Percentiles rank a stretch among this genome's conserved stretches.
Conservation (phyloP, 2,113 vertebrate species). For the Eurystomus gularis region DNA sequence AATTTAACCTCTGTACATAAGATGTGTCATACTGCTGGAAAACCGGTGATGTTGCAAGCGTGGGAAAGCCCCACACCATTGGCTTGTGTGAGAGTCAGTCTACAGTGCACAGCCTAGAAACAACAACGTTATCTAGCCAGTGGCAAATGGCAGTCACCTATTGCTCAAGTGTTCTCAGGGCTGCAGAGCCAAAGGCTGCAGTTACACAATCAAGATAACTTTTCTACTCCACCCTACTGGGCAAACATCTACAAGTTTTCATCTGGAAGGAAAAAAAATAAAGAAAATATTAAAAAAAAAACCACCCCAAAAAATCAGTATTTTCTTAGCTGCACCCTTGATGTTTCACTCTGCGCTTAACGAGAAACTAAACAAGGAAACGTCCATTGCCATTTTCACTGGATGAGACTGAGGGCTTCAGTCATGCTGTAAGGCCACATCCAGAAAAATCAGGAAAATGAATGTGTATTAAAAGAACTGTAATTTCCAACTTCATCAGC, state of each 20-base stretch:
- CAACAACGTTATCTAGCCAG: conserved; percentile 43
- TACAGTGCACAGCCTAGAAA: conserved; percentile 24
- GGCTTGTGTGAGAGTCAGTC: conserved; percentile 28
- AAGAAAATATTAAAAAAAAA: neutral
- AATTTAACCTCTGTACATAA: conserved; percentile 55
- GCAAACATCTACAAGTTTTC: conserved; percentile 23
- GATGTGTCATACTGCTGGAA: neutral
- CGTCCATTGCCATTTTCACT: neutral
- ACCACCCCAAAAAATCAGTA: too few relatives aligned
- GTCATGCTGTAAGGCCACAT: neutral
- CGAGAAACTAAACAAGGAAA: conserved; percentile 14
- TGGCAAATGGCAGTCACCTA: conserved; percentile 12
- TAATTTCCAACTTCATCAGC: neutral
- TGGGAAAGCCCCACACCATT: conserved; percentile 34
- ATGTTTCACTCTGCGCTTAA: neutral
- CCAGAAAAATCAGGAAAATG: neutral
- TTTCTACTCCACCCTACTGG: neutral
- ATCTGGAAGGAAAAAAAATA: neutral
- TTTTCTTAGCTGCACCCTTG: conserved; percentile 41
- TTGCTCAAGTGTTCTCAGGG: conserved; percentile 59
- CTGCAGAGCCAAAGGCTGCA: conserved; percentile 41
- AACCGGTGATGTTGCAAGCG: conserved; percentile 42
- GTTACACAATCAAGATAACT: conserved; percentile 69
- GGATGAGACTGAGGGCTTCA: neutral
- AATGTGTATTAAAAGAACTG: too few relatives aligned